Percentiles rank a stretch among this genome's conserved stretches.
Conservation (phyloP, 2,113 vertebrate genomes). For the Siniperca knerii region DNA sequence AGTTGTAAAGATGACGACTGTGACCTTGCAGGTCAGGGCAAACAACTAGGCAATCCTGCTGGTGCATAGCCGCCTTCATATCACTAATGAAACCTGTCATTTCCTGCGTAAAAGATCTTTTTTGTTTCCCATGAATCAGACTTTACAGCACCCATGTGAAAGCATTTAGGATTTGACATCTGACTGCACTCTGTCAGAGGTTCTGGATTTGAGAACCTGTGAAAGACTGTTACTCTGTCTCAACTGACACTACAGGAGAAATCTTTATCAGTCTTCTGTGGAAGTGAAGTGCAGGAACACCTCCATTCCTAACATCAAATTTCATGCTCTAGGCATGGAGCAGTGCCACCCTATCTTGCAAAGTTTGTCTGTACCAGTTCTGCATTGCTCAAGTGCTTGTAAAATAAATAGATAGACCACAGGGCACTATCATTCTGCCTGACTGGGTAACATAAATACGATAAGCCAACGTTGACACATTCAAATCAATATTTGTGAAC, state of each 20-base stretch:
- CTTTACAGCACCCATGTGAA: neutral
- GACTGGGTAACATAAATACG: neutral
- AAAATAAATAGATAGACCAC: constrained; percentile 31
- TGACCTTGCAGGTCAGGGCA: neutral
- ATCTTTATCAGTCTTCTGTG: neutral
- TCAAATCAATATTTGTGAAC: neutral
- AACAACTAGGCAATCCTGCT: neutral
- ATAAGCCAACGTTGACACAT: neutral
- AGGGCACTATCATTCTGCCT: constrained; percentile 30
- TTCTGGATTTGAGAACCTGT: constrained; percentile 6
- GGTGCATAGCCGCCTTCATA: neutral
- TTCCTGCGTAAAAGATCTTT: neutral
- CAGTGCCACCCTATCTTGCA: neutral
- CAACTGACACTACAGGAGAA: neutral
- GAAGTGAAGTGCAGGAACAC: neutral
- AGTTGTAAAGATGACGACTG: neutral
- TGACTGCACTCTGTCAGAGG: neutral
- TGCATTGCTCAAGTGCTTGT: constrained; percentile 37
- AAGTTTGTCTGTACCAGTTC: constrained; percentile 26
- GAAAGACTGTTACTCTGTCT: neutral
- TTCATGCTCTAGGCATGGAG: neutral
- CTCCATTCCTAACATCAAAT: neutral
- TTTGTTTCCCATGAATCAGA: neutral
- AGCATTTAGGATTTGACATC: constrained; percentile 11
- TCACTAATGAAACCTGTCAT: constrained; percentile 16